These are phyloP conservation scores for Amphiprion clarkii DNA, from an alignment of 2,797 vertebrate species.

Conservation along the genomic window DNA sequence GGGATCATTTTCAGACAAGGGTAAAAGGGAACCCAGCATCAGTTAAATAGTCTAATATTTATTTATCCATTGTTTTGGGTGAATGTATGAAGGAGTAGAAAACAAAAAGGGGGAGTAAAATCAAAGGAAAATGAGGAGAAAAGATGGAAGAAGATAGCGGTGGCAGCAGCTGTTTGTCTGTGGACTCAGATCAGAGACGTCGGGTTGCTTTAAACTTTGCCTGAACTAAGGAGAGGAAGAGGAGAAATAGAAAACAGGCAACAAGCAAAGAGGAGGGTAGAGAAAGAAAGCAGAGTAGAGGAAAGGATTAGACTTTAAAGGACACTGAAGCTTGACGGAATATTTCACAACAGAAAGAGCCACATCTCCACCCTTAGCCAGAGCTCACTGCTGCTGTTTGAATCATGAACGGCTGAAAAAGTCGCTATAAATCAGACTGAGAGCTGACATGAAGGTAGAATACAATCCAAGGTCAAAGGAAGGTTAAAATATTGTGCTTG, in stretches of 20 bases:
- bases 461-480: slow-evolving; percentile 23
- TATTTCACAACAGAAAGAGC: slow-evolving; percentile 48
- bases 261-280: not conserved
- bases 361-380: not conserved
- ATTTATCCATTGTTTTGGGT: not conserved
- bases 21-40: slow-evolving; percentile 2
- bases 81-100: slow-evolving; percentile 10
- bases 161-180: slow-evolving; percentile 31
- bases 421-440: slow-evolving; percentile 28
- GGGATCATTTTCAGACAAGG: slow-evolving; percentile 2
- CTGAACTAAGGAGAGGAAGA: slow-evolving; percentile 41
- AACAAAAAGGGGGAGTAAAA: slow-evolving; percentile 15
- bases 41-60: not conserved
- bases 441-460: slow-evolving; percentile 2
- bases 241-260: slow-evolving; percentile 43
- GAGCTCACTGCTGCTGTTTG: slow-evolving; percentile 26
- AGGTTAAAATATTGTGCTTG: not conserved
- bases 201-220: slow-evolving; percentile 59
- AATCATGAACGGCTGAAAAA: not conserved
- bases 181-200: slow-evolving; percentile 57
- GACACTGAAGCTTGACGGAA: slow-evolving; percentile 36
- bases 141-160: slow-evolving; percentile 5
- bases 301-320: slow-evolving; percentile 10
- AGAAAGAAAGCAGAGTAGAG: slow-evolving; percentile 10
- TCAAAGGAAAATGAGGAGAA: slow-evolving; percentile 22